These are phyloP conservation scores for Tribolium castaneum DNA, from an alignment of 1,140 invertebrate genomes.

Conservation along the genomic window DNA sequence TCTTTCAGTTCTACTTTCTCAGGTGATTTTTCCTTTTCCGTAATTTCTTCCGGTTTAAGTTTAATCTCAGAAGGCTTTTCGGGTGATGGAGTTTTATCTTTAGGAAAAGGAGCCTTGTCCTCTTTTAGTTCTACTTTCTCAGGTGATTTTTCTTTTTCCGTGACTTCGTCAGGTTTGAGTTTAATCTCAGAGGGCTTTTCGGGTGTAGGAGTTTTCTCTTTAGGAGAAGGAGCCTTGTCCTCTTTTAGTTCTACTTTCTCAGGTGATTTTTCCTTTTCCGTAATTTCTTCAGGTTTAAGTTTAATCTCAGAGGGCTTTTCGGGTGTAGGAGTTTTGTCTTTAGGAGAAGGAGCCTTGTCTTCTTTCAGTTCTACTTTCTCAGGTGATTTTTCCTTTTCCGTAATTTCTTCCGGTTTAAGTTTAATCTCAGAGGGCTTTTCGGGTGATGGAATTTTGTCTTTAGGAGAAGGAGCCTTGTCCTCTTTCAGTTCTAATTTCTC, in stretches of 20 bases:
- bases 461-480: background rate
- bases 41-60: background rate
- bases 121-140: background rate
- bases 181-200: background rate
- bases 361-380: background rate
- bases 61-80: background rate
- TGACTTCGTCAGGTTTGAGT: background rate
- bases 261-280: background rate
- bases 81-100: background rate
- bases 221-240: background rate
- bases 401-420: background rate
- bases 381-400: background rate
- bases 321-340: background rate
- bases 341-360: background rate
- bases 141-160: background rate
- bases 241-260: background rate
- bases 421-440: background rate
- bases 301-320: background rate
- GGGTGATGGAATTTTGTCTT: background rate
- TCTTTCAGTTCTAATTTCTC: background rate
- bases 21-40: background rate
- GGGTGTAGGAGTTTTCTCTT: background rate
- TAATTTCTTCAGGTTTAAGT: background rate
- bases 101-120: background rate
- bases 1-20: background rate